Base-by-base conservation (phyloP, 2,113 vertebrate genomes). In the Phylloscopus trochilus region DNA sequence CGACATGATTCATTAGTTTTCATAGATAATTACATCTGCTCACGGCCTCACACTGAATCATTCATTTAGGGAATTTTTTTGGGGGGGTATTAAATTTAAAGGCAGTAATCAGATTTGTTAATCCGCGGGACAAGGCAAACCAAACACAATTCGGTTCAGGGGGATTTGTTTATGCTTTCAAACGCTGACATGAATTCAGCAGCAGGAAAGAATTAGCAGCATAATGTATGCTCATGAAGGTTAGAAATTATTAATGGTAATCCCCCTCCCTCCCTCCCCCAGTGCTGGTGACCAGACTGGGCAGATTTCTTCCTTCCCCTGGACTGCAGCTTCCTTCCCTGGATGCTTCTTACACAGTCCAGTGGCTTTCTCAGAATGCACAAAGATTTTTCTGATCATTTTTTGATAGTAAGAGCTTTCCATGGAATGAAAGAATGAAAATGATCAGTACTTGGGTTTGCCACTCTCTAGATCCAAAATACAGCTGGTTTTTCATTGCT, bases 11-110 rank as follows among this genome's bases (percentile, higher is more conserved):
- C 97, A 95, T 93, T 96, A 93, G 89, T 96, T 95, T 96, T 91
- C 95, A 95, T 56, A 96, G 95, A 96, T 96, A 97, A 96, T 97
- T 97, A 89, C 80, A 80, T 95, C 88, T 95, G 79, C 92, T 93
- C 78, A 72, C 3, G 83, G 95, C 80, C 91, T 81, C 76, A 24
- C 90, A 49, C 91, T 90, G 95, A 96, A 94, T 96, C 93, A 96
- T 77, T 92, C 93, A 94, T 95, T 94, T 27, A 27, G 87, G 83
- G 89, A 95, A 93, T 92, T 96, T 96, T 69, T 13, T 39, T 39
- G 37, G 13, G 79, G 58, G 59, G 89, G 59, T 91, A 90, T 96
- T 89, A 96, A 70, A 91, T 94, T 95, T 81, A 96, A 96, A 93
- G 5, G 89, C 73, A 72, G 92, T 75, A 94, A 97, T 94, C 94